Conservation (phyloP, 2,113 vertebrate species). For the Phylloscopus whistleri region DNA sequence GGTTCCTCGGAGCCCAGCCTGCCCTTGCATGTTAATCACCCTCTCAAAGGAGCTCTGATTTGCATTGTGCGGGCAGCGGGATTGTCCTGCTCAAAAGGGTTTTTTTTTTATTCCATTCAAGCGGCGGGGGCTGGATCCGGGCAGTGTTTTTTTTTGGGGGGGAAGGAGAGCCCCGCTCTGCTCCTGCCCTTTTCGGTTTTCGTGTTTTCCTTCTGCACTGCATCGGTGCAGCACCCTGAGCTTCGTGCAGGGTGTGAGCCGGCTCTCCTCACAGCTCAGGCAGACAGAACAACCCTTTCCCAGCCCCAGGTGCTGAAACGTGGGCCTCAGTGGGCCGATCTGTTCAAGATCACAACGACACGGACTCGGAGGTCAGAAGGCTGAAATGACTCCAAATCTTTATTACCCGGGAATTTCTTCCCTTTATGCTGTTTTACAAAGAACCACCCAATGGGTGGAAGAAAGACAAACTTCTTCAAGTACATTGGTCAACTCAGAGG, state of each 20-base stretch:
- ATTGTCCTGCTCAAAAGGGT: conserved; percentile 76
- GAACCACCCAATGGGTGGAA: no score
- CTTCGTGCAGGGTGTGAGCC: background rate
- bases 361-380: no score
- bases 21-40: conserved; percentile 78
- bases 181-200: background rate
- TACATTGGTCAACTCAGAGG: no score
- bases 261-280: background rate
- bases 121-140: conserved; percentile 66
- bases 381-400: no score
- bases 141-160: conserved; percentile 41
- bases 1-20: conserved; percentile 67
- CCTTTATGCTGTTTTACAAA: no score
- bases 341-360: no score
- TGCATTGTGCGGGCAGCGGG: conserved; percentile 71
- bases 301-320: background rate
- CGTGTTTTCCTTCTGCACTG: background rate
- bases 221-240: background rate
- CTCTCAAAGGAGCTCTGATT: conserved; percentile 75
- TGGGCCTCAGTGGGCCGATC: no score
- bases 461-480: no score
- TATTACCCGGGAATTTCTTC: no score
- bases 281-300: background rate
- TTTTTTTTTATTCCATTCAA: conserved; percentile 78
- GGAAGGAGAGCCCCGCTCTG: conserved; percentile 54